Evolutionary conservation across 2,797 vertebrate species (phyloP).

Genomic region (Gymnoscopelus braueri): DNA sequence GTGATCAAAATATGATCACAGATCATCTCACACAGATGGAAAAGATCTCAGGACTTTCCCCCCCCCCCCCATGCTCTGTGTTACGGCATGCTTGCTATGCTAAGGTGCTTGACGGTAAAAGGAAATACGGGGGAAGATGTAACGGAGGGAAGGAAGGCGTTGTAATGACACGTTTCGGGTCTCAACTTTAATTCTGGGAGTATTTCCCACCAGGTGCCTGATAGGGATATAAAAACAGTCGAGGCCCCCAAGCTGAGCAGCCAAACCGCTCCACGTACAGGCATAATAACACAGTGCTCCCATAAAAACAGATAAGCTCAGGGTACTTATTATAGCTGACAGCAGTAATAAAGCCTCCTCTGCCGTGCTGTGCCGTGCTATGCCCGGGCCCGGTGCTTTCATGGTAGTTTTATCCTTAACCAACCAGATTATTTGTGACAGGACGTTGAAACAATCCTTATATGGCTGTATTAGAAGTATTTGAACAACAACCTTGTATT

Average conservation of each 20-base stretch:
- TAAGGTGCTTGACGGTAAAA: constrained; percentile 9
- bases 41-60: constrained; percentile 5
- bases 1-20: constrained; percentile 29
- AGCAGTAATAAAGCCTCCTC: constrained; percentile 32
- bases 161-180: constrained; percentile 66
- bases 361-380: constrained; percentile 9
- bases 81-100: constrained; percentile 30
- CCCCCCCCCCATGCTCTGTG: background rate
- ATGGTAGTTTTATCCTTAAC: constrained; percentile 18
- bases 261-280: constrained; percentile 31
- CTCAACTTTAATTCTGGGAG: constrained; percentile 60
- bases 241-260: constrained; percentile 45
- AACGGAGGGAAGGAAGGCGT: constrained; percentile 16
- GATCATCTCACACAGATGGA: constrained; percentile 24
- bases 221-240: constrained; percentile 59
- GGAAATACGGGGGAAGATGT: constrained; percentile 29
- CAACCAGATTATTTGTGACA: background rate
- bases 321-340: constrained; percentile 67
- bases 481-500: background rate
- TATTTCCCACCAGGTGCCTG: constrained; percentile 67
- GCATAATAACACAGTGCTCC: constrained; percentile 66
- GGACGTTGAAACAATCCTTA: constrained; percentile 1
- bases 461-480: constrained; percentile 16
- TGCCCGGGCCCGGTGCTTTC: constrained; percentile 7
- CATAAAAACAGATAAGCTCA: constrained; percentile 67